These are phyloP conservation scores for Diadophis punctatus DNA, from an alignment of 2,113 vertebrate species.

Conservation along the genomic window DNA sequence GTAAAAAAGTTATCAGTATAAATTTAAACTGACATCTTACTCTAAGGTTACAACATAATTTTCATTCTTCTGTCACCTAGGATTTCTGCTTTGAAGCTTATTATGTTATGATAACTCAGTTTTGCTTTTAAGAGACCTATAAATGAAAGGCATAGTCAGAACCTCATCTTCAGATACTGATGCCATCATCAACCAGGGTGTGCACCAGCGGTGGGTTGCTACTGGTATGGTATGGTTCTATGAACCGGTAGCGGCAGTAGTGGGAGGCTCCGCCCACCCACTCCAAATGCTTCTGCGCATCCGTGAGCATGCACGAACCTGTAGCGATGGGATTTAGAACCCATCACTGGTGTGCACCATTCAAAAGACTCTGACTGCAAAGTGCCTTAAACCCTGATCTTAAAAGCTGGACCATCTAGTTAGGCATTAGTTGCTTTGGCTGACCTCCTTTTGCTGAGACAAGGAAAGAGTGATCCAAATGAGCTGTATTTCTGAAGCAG, in stretches of 20 bases:
- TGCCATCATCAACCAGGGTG: neutral
- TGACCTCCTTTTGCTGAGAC: neutral
- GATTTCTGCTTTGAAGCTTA: neutral
- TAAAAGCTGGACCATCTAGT: neutral
- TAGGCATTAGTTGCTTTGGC: neutral
- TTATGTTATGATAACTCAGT: neutral
- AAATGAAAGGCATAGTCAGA: neutral
- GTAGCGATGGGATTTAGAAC: too few species aligned
- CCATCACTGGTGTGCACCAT: neutral
- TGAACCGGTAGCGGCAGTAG: too few species aligned
- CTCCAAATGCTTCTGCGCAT: too few species aligned
- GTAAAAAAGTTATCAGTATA: neutral
- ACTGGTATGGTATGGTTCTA: too few species aligned
- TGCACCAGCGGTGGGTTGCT: neutral
- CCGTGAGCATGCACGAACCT: too few species aligned
- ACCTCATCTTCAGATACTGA: neutral
- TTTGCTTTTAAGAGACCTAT: neutral
- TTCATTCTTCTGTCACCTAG: neutral
- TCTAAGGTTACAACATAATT: neutral
- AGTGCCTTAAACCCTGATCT: neutral
- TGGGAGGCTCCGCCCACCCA: too few species aligned
- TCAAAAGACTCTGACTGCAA: neutral
- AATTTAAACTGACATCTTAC: neutral
- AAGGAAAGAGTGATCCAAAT: neutral
- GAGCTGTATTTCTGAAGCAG: neutral